Evolutionary conservation across 2,888 invertebrate species (phyloP).

Genomic region (Belgica antarctica): DNA sequence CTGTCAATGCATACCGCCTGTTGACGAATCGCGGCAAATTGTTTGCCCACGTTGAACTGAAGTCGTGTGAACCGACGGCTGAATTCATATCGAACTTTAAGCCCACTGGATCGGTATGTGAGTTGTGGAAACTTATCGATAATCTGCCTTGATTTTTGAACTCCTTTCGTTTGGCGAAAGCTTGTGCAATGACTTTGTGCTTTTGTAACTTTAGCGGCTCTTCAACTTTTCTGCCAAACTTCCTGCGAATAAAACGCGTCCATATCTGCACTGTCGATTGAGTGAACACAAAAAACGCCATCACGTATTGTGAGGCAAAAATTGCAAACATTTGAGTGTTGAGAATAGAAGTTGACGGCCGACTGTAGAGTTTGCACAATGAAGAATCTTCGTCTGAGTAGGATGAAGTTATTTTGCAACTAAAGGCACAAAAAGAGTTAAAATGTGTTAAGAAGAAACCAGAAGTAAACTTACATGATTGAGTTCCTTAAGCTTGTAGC

Average conservation of each 20-base stretch:
- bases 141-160: constrained; percentile 79
- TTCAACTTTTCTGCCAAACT: constrained; percentile 67
- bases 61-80: constrained; percentile 72
- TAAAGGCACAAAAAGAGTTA: constrained; percentile 46
- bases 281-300: constrained; percentile 96
- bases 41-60: constrained; percentile 90
- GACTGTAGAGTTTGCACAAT: constrained; percentile 64
- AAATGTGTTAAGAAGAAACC: background rate
- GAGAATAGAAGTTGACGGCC: constrained; percentile 79
- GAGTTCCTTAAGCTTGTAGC: constrained; percentile 70
- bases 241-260: constrained; percentile 78
- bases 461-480: constrained; percentile 70
- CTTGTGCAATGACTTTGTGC: constrained; percentile 88
- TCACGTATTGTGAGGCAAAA: constrained; percentile 80
- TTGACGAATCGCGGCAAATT: constrained; percentile 83
- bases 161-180: constrained; percentile 82
- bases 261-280: constrained; percentile 79
- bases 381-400: constrained; percentile 49
- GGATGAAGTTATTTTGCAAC: constrained; percentile 53
- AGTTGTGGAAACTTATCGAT: constrained; percentile 82
- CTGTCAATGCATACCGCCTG: constrained; percentile 77
- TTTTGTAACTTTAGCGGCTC: constrained; percentile 75
- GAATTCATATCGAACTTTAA: constrained; percentile 69
- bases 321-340: constrained; percentile 79
- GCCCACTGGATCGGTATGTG: constrained; percentile 87